phyloP scores from a whole-genome alignment of 2,113 vertebrate genomes.

The Callipepla californica region DNA sequence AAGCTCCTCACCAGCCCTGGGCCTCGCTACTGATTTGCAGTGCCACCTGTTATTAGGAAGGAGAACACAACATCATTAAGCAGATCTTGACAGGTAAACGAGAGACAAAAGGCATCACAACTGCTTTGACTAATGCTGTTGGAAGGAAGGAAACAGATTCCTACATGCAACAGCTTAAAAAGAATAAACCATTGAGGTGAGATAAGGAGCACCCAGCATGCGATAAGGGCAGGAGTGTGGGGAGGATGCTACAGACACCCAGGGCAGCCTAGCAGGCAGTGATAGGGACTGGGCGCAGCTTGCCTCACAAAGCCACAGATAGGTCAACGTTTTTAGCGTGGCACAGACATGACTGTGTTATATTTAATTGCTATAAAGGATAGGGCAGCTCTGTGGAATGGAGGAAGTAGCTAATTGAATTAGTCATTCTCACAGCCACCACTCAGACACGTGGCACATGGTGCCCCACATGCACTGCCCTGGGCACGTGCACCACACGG shows the following conservation, averaged over 20 bases:
- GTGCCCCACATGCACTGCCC: fast-evolving
- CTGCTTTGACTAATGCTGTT: neutral
- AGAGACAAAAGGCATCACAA: neutral
- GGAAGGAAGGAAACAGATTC: neutral
- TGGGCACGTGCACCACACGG: fast-evolving
- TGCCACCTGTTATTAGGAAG: conserved; percentile 10
- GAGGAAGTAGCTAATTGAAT: neutral
- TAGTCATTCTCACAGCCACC: neutral
- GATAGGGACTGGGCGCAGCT: fast-evolving
- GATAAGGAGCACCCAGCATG: neutral
- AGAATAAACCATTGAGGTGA: neutral
- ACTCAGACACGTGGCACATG: fast-evolving
- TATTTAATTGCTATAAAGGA: neutral
- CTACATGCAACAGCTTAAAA: neutral
- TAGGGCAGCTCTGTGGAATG: neutral
- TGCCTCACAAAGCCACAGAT: neutral
- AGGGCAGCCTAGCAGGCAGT: fast-evolving
- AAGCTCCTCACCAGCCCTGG: conserved; percentile 9
- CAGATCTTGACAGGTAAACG: conserved; percentile 5
- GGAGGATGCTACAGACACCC: neutral
- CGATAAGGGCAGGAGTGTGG: neutral
- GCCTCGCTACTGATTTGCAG: conserved; percentile 13
- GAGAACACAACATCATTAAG: neutral
- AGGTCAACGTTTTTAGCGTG: neutral
- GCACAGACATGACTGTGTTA: neutral